Base-by-base conservation (phyloP, 2,888 invertebrate genomes). In the Coenonympha arcania region DNA sequence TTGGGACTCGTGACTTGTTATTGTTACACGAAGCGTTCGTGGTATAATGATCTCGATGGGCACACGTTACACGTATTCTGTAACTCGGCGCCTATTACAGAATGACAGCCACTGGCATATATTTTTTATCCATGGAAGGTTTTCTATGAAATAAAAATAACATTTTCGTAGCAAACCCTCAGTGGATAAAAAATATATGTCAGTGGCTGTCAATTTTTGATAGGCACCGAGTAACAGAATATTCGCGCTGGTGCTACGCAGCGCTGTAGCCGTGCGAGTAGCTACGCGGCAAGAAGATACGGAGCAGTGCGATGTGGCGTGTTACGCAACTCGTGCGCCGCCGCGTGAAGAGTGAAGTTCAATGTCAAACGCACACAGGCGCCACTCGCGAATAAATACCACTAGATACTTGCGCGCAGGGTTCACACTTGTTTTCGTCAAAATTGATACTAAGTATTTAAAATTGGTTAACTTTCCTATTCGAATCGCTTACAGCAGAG, bases 271-370 rank as follows among this genome's bases (percentile, higher is more conserved):
- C 22, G 22, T 26, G 44, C 8, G 15, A 13, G 46, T 47, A 18
- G 18, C 37, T 33, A 45, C 54, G 52, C 39, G 50, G 56, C 41
- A 56, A 52, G n/a, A n/a, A n/a, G n/a, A n/a, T n/a, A n/a, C n/a
- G n/a, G n/a, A n/a, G n/a, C n/a, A n/a, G n/a, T n/a, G n/a, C n/a
- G n/a, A n/a, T 51, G 53, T 50, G 50, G 47, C 55, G 64, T 64
- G 66, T 84, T 83, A 83, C 83, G 83, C 76, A 84, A 84, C 76
- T 73, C 80, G 68, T 74, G 76, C 76, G 76, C 77, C 59, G 61
- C 66, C 79, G 75, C 84, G 82, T 79, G 79, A 79, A 79, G 81
- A 78, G 76, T 85, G 85, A 85, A 86, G 85, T 84, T 86, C 85
- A 86, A 86, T 85, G 86, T 86, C 85, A 83, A 78, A 69, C 76